These are phyloP conservation scores for Acanthisitta chloris DNA, from an alignment of 2,113 vertebrate species.

Conservation along the genomic window DNA sequence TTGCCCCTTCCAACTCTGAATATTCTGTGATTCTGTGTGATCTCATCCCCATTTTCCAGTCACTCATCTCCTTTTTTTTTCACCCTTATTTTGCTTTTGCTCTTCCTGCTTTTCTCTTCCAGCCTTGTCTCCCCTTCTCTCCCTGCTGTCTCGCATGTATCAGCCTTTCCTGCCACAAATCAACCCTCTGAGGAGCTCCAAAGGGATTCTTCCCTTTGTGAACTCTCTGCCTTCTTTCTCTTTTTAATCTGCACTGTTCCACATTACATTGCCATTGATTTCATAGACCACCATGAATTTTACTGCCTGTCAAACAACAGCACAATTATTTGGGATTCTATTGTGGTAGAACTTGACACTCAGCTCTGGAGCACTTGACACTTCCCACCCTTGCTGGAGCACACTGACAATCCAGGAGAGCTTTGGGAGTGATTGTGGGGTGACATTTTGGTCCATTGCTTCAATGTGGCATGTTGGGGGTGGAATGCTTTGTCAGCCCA, in stretches of 20 bases:
- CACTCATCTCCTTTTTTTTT: neutral
- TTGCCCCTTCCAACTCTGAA: too few relatives aligned
- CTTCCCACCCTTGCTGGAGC: conserved; percentile 31
- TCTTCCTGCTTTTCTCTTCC: neutral
- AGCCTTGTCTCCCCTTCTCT: neutral
- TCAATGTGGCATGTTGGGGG: neutral
- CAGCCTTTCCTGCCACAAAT: conserved; percentile 22
- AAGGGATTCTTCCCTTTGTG: conserved; percentile 26
- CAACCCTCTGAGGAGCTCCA: conserved; percentile 39
- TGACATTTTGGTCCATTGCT: neutral
- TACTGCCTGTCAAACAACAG: conserved; percentile 64
- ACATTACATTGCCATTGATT: conserved; percentile 65
- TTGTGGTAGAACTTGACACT: conserved; percentile 53
- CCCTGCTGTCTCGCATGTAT: neutral
- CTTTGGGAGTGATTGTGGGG: neutral
- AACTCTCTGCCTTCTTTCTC: conserved; percentile 6
- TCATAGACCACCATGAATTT: conserved; percentile 65
- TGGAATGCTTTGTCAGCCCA: neutral
- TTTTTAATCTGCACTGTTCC: conserved; percentile 53
- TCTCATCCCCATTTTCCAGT: neutral
- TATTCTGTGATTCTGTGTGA: too few relatives aligned
- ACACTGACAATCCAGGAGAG: neutral
- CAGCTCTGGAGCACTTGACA: conserved; percentile 31
- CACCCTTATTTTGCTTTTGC: neutral
- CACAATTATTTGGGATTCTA: conserved; percentile 63